A percentile compares a stretch with the other conserved stretches of the same genome.
Conservation (phyloP, 2,113 vertebrate genomes). For the Uria aalge region DNA sequence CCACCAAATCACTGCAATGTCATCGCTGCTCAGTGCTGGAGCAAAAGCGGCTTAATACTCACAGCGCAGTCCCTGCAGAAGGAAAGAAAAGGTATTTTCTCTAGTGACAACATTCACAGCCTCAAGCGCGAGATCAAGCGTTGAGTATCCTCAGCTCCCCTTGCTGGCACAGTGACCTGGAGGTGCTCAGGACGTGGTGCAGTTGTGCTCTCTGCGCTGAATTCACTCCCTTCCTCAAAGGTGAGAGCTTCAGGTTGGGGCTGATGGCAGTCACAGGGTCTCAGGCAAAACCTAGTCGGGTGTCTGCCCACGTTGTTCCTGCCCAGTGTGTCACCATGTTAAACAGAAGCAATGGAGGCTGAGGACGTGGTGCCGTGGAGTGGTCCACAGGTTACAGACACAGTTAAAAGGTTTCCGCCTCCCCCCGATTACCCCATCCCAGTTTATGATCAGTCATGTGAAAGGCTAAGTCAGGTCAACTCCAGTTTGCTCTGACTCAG, state of each 20-base stretch:
- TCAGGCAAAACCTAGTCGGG: background rate
- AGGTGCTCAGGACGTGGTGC: background rate
- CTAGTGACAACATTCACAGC: background rate
- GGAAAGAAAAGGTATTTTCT: background rate
- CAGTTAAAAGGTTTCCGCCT: background rate
- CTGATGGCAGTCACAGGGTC: background rate
- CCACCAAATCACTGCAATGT: background rate
- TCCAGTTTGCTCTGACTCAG: background rate
- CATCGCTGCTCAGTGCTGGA: background rate
- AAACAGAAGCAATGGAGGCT: background rate
- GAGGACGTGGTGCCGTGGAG: accelerated
- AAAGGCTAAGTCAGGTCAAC: background rate
- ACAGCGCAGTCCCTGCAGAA: no score
- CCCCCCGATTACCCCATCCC: background rate
- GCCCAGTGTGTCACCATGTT: background rate
- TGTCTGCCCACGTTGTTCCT: background rate
- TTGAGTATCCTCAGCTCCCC: background rate
- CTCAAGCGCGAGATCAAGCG: background rate
- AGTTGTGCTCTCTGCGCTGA: background rate
- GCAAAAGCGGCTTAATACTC: background rate
- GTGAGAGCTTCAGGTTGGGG: background rate
- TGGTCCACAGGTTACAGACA: background rate
- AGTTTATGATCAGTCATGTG: background rate
- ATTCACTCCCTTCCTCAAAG: background rate
- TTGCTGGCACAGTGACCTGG: background rate